Conservation (phyloP, 2,797 vertebrate genomes). For the Rhynchonycteris naso region DNA sequence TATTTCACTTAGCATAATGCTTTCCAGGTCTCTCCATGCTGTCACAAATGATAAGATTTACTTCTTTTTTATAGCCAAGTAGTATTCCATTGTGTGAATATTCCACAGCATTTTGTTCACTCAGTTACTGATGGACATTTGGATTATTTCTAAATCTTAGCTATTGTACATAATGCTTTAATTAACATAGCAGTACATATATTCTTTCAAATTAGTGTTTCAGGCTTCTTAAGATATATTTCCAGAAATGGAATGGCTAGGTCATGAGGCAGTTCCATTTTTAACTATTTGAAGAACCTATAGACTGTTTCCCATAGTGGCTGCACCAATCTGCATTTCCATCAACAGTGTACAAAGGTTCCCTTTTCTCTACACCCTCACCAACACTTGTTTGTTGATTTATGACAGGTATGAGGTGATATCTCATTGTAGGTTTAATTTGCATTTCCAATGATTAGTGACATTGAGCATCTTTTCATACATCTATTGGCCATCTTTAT, state of each 20-base stretch:
- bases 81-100: not conserved
- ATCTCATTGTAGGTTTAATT: too few species aligned
- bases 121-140: not conserved
- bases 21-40: not conserved
- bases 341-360: not conserved
- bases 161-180: not conserved
- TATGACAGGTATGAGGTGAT: not conserved
- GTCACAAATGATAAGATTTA: not conserved
- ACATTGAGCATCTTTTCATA: too few species aligned
- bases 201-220: not conserved
- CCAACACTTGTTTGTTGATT: not conserved
- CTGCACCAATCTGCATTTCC: not conserved
- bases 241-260: too few species aligned
- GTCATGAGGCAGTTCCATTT: too few species aligned
- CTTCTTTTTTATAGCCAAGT: not conserved
- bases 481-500: too few species aligned
- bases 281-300: too few species aligned
- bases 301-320: not conserved
- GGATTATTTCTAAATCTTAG: not conserved
- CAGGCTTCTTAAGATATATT: too few species aligned
- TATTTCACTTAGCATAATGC: not conserved
- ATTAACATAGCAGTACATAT: not conserved
- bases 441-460: too few species aligned
- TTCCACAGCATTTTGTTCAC: not conserved
- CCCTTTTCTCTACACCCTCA: not conserved